Conservation (phyloP, 2,888 invertebrate genomes). For the Eupithecia pulchellata region DNA sequence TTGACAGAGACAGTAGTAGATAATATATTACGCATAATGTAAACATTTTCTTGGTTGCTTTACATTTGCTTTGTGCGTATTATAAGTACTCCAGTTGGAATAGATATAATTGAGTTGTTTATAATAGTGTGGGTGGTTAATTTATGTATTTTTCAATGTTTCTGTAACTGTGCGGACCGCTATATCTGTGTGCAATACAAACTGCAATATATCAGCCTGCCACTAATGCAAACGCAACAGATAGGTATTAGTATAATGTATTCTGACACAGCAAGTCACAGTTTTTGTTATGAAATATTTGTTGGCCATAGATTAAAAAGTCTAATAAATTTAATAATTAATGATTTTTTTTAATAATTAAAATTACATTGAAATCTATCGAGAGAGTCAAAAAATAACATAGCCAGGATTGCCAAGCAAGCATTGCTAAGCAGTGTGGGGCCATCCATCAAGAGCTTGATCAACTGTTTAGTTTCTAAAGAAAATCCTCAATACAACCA, state of each 20-base stretch:
- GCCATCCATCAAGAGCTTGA: background rate
- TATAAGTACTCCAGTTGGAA: background rate
- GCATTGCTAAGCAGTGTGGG: background rate
- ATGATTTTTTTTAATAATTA: too few relatives aligned
- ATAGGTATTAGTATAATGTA: background rate
- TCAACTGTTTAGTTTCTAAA: background rate
- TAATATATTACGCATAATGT: slow-evolving; percentile 9
- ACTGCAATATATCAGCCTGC: slow-evolving; percentile 14
- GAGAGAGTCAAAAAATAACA: too few relatives aligned
- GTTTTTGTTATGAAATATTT: background rate
- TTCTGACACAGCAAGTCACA: background rate
- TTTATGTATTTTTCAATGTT: slow-evolving; percentile 32
- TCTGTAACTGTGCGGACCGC: slow-evolving; percentile 8
- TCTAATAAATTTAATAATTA: too few relatives aligned
- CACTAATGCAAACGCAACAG: slow-evolving; percentile 12
- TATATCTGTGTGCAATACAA: slow-evolving; percentile 19
- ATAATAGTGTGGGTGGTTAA: slow-evolving; percentile 24
- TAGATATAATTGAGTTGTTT: slow-evolving; percentile 27
- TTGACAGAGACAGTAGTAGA: slow-evolving; percentile 13
- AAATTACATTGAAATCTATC: too few relatives aligned
- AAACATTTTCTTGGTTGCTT: slow-evolving; percentile 13
- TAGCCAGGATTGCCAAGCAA: too few relatives aligned
- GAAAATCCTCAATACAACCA: background rate
- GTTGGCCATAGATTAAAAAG: background rate
- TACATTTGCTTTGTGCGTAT: background rate